phyloP scores from a whole-genome alignment of 2,113 vertebrate species.

The Steatornis caripensis region DNA sequence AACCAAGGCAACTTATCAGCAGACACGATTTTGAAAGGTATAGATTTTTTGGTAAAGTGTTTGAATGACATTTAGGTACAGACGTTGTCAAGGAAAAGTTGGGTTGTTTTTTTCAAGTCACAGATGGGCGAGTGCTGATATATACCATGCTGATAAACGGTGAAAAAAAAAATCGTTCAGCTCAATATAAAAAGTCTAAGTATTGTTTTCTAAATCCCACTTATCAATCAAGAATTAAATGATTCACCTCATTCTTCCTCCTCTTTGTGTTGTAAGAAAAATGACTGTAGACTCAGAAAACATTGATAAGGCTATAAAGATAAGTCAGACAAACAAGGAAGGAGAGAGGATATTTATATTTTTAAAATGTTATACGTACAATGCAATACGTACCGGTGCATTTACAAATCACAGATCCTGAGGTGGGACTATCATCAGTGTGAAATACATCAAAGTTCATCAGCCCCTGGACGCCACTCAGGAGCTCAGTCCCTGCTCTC shows the following conservation, averaged over 20 bases:
- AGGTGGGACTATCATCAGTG: neutral
- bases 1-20: neutral
- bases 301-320: slow-evolving; percentile 26
- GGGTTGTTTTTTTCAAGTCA: neutral
- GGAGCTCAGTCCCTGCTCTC: neutral
- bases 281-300: slow-evolving; percentile 6
- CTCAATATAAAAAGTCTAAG: neutral
- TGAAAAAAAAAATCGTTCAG: neutral
- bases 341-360: neutral
- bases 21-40: neutral
- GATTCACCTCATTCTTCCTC: slow-evolving; percentile 14
- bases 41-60: neutral
- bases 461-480: neutral
- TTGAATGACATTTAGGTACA: neutral
- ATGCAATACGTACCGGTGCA: neutral
- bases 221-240: slow-evolving; percentile 20
- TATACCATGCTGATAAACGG: neutral
- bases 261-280: slow-evolving; percentile 33
- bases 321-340: slow-evolving; percentile 40
- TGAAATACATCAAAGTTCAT: neutral
- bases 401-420: neutral
- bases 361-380: neutral
- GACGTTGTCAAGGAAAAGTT: neutral
- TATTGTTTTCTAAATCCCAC: neutral
- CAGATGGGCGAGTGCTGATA: neutral